phyloP scores from a whole-genome alignment of 2,113 vertebrate species.

The Tringa solitaria region DNA sequence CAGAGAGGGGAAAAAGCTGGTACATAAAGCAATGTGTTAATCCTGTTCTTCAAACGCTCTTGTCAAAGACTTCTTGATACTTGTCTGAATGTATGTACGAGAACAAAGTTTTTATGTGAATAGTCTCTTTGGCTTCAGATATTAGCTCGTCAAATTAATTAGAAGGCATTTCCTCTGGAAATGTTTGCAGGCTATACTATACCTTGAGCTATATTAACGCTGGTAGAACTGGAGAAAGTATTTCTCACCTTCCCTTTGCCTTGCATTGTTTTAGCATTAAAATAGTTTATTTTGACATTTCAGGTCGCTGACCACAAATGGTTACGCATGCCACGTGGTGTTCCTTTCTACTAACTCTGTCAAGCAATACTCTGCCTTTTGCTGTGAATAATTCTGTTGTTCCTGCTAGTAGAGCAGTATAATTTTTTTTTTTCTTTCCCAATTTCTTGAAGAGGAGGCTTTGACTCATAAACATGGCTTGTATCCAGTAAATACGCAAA shows the following conservation, averaged over 20 bases:
- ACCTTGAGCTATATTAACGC: neutral
- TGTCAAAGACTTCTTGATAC: neutral
- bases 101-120: neutral
- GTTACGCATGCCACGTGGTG: neutral
- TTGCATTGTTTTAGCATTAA: neutral
- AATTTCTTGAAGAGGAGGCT: neutral
- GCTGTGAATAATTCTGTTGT: neutral
- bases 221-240: neutral
- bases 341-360: neutral
- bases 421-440: neutral
- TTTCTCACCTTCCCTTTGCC: neutral
- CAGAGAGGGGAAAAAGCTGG: neutral
- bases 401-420: neutral
- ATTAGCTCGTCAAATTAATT: neutral
- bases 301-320: neutral
- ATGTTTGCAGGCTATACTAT: neutral
- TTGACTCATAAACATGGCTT: neutral
- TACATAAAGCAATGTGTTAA: neutral
- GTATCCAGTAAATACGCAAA: neutral
- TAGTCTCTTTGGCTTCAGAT: neutral
- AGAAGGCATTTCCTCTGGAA: neutral
- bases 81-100: neutral
- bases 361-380: neutral
- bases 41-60: neutral
- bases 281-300: neutral